phyloP scores from a whole-genome alignment of 2,888 invertebrate species.

The Rutpela maculata region DNA sequence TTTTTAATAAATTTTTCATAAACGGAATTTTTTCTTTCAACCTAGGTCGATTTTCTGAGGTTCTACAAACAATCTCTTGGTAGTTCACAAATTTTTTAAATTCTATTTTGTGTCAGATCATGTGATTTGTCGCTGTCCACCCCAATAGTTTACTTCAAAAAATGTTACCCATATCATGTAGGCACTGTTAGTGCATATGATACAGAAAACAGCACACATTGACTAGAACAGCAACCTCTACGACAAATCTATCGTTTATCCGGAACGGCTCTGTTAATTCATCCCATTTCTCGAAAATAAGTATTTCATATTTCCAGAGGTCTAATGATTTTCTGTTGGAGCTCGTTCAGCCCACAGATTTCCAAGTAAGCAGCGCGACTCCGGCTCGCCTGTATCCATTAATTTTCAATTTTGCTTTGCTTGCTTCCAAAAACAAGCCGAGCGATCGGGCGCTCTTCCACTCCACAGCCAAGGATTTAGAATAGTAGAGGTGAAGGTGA shows the following conservation, averaged over 20 bases:
- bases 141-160: too few relatives aligned
- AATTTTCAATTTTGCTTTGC: slow-evolving; percentile 43
- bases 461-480: not conserved
- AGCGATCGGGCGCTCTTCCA: slow-evolving; percentile 5
- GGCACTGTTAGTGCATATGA: too few relatives aligned
- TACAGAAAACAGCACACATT: too few relatives aligned
- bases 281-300: slow-evolving; percentile 36
- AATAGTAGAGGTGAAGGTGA: slow-evolving; percentile 14
- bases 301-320: slow-evolving; percentile 41
- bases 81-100: too few relatives aligned
- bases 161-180: too few relatives aligned
- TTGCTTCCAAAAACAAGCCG: slow-evolving; percentile 33
- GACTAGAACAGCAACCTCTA: too few relatives aligned
- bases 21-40: too few relatives aligned
- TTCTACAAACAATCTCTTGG: too few relatives aligned
- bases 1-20: too few relatives aligned
- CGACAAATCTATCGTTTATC: not conserved
- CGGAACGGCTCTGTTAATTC: slow-evolving; percentile 23
- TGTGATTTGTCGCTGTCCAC: too few relatives aligned
- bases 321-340: slow-evolving; percentile 47
- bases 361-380: slow-evolving; percentile 23
- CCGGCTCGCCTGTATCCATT: slow-evolving; percentile 37
- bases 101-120: too few relatives aligned
- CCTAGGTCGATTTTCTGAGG: too few relatives aligned
- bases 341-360: slow-evolving; percentile 36